A percentile compares a stretch with the other conserved stretches of the same genome.
phyloP scores from a whole-genome alignment of 2,888 invertebrate genomes.

The Ochropleura plecta region DNA sequence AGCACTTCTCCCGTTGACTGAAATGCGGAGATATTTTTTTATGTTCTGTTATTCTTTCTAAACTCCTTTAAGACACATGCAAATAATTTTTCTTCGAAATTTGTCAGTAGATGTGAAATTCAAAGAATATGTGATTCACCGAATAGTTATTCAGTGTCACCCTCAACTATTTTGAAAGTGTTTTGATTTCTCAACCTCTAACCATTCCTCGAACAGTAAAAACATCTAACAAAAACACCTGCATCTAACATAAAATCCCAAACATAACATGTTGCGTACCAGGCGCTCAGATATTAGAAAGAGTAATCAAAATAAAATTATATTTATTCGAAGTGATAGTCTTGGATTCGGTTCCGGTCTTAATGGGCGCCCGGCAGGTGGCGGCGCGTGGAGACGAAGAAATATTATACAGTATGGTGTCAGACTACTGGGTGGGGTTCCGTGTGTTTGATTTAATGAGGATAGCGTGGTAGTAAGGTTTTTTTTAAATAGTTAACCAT shows the following conservation, averaged over 20 bases:
- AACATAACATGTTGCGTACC: conserved; percentile 57
- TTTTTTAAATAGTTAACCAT: conserved; percentile 1
- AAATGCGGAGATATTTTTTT: not conserved
- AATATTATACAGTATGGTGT: conserved; percentile 51
- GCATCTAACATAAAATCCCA: conserved; percentile 32
- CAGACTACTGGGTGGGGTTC: conserved; percentile 59
- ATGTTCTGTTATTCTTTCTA: not conserved
- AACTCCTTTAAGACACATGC: not conserved
- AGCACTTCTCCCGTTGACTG: not conserved
- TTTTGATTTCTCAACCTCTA: conserved; percentile 8
- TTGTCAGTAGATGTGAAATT: not conserved
- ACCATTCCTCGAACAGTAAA: conserved; percentile 21
- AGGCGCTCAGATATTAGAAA: conserved; percentile 75
- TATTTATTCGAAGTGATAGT: conserved; percentile 84
- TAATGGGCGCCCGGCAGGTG: conserved; percentile 85
- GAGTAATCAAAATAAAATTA: conserved; percentile 82
- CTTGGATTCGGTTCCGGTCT: conserved; percentile 82
- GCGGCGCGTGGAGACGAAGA: conserved; percentile 70
- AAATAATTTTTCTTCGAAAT: not conserved
- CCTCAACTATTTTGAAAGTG: not conserved
- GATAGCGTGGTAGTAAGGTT: conserved; percentile 7
- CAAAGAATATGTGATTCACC: not conserved
- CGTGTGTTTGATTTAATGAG: conserved; percentile 49
- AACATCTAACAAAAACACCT: conserved; percentile 48
- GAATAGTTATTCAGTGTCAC: not conserved